Evolutionary conservation across 2,113 vertebrate species (phyloP).

Genomic region (Chionis minor): DNA sequence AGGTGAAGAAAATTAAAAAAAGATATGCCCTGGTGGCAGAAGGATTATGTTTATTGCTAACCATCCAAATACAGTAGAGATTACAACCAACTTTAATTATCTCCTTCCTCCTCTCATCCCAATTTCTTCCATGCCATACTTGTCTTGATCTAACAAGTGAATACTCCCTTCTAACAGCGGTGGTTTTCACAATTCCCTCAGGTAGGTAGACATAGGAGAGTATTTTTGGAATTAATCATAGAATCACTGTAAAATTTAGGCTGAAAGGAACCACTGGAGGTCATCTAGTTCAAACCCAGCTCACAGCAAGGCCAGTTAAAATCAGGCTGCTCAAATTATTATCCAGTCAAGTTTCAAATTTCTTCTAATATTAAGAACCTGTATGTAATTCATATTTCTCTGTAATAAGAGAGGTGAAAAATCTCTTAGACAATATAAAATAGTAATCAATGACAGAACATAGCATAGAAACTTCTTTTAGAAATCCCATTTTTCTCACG

Average conservation of each 20-base stretch:
- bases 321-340: background rate
- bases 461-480: background rate
- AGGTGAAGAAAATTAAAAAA: background rate
- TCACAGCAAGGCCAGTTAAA: background rate
- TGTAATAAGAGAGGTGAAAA: background rate
- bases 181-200: background rate
- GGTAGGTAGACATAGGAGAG: fast-evolving
- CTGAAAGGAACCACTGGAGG: background rate
- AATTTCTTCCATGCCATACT: background rate
- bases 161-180: background rate
- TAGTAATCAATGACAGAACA: background rate
- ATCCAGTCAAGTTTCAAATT: background rate
- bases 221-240: background rate
- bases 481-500: background rate
- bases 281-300: background rate
- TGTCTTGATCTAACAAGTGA: background rate
- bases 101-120: background rate
- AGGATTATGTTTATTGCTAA: background rate
- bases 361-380: background rate
- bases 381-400: background rate
- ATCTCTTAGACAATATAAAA: background rate
- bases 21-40: background rate
- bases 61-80: background rate
- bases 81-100: background rate
- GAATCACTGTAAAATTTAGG: background rate